Conservation (phyloP, 2,888 invertebrate species). For the Diaprepes abbreviatus region DNA sequence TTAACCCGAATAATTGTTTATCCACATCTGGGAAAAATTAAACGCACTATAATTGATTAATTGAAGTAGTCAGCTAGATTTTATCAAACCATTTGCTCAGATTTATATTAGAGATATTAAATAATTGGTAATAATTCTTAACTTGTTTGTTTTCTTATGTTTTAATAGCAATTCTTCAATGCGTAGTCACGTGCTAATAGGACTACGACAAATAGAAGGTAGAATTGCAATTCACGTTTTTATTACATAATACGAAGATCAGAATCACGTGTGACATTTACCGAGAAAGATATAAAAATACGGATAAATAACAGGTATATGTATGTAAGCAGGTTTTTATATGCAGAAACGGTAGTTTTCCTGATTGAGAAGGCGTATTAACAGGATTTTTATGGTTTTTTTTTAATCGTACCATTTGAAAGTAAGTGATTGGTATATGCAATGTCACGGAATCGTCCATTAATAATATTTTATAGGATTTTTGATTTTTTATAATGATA, state of each 20-base stretch:
- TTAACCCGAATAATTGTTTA: no score
- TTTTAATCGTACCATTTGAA: conserved; percentile 37
- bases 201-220: conserved; percentile 41
- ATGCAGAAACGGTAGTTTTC: conserved; percentile 46
- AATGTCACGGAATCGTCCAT: conserved; percentile 41
- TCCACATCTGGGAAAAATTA: no score
- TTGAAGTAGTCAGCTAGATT: no score
- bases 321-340: conserved; percentile 37
- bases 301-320: conserved; percentile 39
- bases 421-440: conserved; percentile 41
- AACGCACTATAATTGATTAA: no score
- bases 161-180: conserved; percentile 5
- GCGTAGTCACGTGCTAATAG: conserved; percentile 24
- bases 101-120: no score
- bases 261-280: conserved; percentile 62
- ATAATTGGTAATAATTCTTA: no score
- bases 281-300: conserved; percentile 44
- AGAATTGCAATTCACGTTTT: conserved; percentile 57
- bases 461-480: conserved; percentile 34
- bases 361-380: conserved; percentile 41
- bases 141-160: conserved; percentile 1
- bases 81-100: no score
- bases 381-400: conserved; percentile 37
- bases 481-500: conserved; percentile 1
- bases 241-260: conserved; percentile 56